These are phyloP conservation scores for Drosophila merina DNA, from an alignment of 2,888 invertebrate species.

Conservation along the genomic window DNA sequence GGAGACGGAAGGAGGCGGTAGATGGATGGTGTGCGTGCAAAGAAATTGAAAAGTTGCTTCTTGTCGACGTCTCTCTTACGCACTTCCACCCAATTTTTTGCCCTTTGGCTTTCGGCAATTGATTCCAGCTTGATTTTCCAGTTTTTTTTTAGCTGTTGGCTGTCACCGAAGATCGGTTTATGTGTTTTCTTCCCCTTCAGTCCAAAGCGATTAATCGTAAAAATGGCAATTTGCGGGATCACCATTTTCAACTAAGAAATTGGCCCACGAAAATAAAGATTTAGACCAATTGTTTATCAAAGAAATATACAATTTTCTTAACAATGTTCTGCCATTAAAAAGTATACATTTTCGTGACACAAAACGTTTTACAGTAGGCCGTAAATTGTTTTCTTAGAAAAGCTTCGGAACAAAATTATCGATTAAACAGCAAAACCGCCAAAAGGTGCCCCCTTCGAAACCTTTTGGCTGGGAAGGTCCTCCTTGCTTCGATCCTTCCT, in stretches of 20 bases:
- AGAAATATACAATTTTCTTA: not conserved
- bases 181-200: constrained; percentile 14
- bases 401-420: constrained; percentile 50
- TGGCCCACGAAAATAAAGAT: not conserved
- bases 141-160: constrained; percentile 1
- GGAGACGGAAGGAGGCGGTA: not conserved
- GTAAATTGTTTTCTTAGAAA: constrained; percentile 27
- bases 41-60: constrained; percentile 54
- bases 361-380: constrained; percentile 20
- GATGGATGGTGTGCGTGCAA: constrained; percentile 38
- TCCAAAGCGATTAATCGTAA: constrained; percentile 28
- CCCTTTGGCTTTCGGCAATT: constrained; percentile 54
- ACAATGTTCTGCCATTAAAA: constrained; percentile 5
- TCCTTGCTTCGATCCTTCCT: not conserved
- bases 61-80: constrained; percentile 44
- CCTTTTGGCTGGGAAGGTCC: not conserved
- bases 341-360: constrained; percentile 19
- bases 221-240: constrained; percentile 11
- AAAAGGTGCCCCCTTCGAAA: constrained; percentile 5
- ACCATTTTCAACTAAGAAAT: not conserved
- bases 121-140: constrained; percentile 50
- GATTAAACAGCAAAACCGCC: constrained; percentile 61
- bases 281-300: not conserved
- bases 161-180: constrained; percentile 33
- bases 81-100: constrained; percentile 36